These are phyloP conservation scores for Vesta saturnalis DNA, from an alignment of 2,888 invertebrate species.

Conservation along the genomic window DNA sequence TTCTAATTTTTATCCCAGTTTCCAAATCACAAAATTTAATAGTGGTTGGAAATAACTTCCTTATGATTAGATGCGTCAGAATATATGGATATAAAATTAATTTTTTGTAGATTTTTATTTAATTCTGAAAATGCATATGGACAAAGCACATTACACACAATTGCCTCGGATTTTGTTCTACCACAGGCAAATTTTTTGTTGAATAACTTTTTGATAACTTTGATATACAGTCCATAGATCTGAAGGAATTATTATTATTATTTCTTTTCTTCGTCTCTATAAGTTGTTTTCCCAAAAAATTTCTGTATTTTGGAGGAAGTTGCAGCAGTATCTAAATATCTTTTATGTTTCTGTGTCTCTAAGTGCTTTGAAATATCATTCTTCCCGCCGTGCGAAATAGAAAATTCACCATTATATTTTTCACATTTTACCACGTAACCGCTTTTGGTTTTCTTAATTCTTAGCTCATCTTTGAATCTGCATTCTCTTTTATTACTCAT, in stretches of 20 bases:
- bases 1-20: conserved; percentile 7
- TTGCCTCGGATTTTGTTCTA: conserved; percentile 38
- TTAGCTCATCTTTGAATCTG: conserved; percentile 32
- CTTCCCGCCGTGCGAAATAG: conserved; percentile 26
- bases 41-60: too few species aligned
- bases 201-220: conserved; percentile 33
- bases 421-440: conserved; percentile 33
- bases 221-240: conserved; percentile 44
- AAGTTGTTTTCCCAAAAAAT: not conserved
- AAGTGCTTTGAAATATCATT: conserved; percentile 33
- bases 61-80: not conserved
- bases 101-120: conserved; percentile 19
- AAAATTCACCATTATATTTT: conserved; percentile 27
- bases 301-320: conserved; percentile 21
- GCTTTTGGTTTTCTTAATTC: conserved; percentile 30
- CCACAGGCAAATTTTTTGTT: conserved; percentile 40
- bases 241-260: conserved; percentile 43
- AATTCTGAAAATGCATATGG: conserved; percentile 25
- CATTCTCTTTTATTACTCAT: conserved; percentile 24
- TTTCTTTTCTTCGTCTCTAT: conserved; percentile 1
- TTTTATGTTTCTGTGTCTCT: conserved; percentile 19
- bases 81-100: conserved; percentile 19
- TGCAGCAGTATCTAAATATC: conserved; percentile 18
- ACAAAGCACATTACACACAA: conserved; percentile 25
- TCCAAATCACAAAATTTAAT: not conserved